phyloP scores from a whole-genome alignment of 2,113 vertebrate genomes.

The Agapornis roseicollis region DNA sequence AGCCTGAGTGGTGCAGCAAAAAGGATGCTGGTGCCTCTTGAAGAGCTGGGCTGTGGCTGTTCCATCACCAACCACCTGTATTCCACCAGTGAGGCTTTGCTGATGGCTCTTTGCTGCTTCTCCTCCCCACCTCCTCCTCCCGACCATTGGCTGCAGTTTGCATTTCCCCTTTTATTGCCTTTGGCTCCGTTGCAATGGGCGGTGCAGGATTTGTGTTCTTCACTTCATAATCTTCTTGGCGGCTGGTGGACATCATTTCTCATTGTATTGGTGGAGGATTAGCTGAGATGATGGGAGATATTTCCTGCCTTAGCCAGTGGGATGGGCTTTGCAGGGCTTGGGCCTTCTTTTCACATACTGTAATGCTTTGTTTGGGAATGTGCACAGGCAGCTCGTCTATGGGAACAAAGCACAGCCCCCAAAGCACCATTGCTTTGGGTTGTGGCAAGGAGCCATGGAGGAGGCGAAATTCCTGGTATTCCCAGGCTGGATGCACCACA shows the following conservation, averaged over 20 bases:
- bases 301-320: slow-evolving; percentile 77
- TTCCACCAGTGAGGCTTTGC: not conserved
- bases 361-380: slow-evolving; percentile 71
- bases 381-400: slow-evolving; percentile 53
- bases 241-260: slow-evolving; percentile 66
- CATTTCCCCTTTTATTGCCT: slow-evolving; percentile 74
- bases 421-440: not conserved
- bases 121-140: not conserved
- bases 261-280: slow-evolving; percentile 78
- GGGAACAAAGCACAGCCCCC: not conserved
- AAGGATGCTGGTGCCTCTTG: not conserved
- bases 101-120: slow-evolving; percentile 20
- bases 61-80: not conserved
- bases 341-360: slow-evolving; percentile 71
- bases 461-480: not conserved
- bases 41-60: not conserved
- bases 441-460: not conserved
- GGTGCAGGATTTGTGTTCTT: slow-evolving; percentile 70
- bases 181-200: slow-evolving; percentile 71
- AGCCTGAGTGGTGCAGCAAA: rapidly evolving
- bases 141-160: slow-evolving; percentile 28
- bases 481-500: not conserved
- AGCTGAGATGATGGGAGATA: slow-evolving; percentile 74
- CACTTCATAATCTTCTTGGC: slow-evolving; percentile 74
- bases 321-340: slow-evolving; percentile 64